Percentiles rank a stretch among this genome's conserved stretches.
phyloP scores from a whole-genome alignment of 2,113 vertebrate species.

The Turdus rufiventris region DNA sequence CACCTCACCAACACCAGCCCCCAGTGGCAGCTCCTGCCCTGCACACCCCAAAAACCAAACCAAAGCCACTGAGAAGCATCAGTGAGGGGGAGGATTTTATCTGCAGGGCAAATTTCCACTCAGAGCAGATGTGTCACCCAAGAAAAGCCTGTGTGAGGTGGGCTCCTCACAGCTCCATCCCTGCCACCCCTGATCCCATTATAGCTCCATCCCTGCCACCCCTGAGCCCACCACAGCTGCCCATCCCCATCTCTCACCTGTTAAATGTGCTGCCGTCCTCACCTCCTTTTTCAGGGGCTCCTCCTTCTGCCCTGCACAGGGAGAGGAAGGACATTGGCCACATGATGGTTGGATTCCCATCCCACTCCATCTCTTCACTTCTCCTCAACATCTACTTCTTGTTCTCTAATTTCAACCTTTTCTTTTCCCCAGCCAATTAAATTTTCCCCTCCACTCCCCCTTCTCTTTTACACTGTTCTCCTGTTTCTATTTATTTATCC shows the following conservation, averaged over 20 bases:
- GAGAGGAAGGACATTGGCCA: neutral
- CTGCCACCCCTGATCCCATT: neutral
- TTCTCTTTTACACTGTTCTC: neutral
- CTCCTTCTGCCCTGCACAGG: conserved; percentile 41
- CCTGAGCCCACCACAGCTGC: too few relatives aligned
- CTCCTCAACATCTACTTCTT: neutral
- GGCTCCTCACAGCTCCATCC: rapidly evolving
- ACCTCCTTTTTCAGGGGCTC: neutral
- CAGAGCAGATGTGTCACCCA: rapidly evolving
- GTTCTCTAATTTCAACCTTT: neutral
- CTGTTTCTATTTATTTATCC: neutral
- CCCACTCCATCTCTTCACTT: neutral
- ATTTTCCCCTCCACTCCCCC: neutral
- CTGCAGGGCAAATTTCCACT: neutral
- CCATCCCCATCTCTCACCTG: conserved; percentile 48
- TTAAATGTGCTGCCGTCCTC: conserved; percentile 70
- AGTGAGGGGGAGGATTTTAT: neutral
- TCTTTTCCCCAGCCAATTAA: neutral
- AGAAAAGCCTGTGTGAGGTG: neutral
- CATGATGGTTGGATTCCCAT: neutral
- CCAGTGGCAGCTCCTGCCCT: neutral
- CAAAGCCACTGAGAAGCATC: neutral
- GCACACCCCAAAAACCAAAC: neutral
- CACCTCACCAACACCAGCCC: neutral
- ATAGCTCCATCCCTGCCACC: rapidly evolving